Base-by-base conservation (phyloP, 2,113 vertebrate genomes). In the Paracanthobrama guichenoti region DNA sequence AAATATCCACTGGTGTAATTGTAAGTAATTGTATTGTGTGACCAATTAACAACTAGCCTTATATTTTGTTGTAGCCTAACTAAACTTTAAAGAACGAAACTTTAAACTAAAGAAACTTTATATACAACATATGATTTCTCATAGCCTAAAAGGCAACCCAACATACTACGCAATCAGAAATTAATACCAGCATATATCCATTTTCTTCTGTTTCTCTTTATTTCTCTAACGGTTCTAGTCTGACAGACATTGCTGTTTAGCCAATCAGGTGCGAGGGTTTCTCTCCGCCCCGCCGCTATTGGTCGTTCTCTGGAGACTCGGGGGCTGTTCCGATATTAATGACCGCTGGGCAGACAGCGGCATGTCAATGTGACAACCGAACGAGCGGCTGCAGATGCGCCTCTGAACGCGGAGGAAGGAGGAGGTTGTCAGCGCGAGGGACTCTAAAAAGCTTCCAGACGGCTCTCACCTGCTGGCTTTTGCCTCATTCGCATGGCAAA, bases 271-370 rank as follows among this genome's bases (percentile, higher is more conserved):
- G 86, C 75, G 62, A 90, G 95, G 95, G 90, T 93, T 93, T 92
- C 90, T 88, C 86, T 91, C 91, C 93, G 86, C 95, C 90, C 88
- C 57, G 79, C 79, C 90, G 92, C 94, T 87, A 93, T 93, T 95
- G 94, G 96, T 94, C 94, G 88, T 87, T 91, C 92, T 93, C 93
- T 28, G 90, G 94, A 95, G 95, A 95, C 93, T 89, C 92, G 90
- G 91, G 66, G 93, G 90, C 93, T 92, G 93, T 90, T 92, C 92
- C 87, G 93, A 95, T 95, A 92, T 94, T 94, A 96, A 96, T 94
- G 96, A 95, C 92, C 93, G 94, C 94, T 73, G 95, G 93, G 90
- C 94, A 92, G 95, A 95, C 95, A 96, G 95, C 95, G 87, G 95
- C 95, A 85, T 94, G 95, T 92, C 96, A 93, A 89, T 93, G 94